Conservation (phyloP, 2,888 invertebrate species). For the Temnothorax rugatulus region DNA sequence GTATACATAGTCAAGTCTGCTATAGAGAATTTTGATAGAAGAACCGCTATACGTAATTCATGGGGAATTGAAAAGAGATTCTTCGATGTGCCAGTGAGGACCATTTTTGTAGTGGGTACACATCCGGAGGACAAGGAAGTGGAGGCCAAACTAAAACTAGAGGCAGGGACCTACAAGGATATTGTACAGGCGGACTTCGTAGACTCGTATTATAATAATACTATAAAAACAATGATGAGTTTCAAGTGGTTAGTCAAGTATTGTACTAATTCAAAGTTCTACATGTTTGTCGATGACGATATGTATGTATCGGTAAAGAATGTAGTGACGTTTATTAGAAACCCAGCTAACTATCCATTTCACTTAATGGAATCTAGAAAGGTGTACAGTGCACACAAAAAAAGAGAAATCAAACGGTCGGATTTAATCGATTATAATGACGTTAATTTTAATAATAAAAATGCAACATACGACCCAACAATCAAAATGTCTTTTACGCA, state of each 20-base stretch:
- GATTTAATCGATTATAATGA: constrained; percentile 41
- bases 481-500: not conserved
- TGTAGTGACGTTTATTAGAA: constrained; percentile 91
- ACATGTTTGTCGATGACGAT: constrained; percentile 97
- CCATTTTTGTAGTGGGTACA: constrained; percentile 92
- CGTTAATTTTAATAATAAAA: not conserved
- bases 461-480: not conserved
- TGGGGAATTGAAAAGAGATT: constrained; percentile 94
- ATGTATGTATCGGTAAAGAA: constrained; percentile 96
- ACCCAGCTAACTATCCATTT: constrained; percentile 90
- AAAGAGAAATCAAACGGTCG: constrained; percentile 76
- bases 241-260: constrained; percentile 93
- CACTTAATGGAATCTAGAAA: constrained; percentile 88
- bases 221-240: constrained; percentile 96
- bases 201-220: constrained; percentile 96
- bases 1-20: constrained; percentile 94
- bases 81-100: constrained; percentile 92
- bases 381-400: constrained; percentile 81
- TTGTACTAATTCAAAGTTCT: constrained; percentile 92
- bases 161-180: constrained; percentile 91
- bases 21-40: constrained; percentile 89
- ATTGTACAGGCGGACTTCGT: constrained; percentile 93
- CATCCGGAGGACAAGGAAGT: constrained; percentile 86
- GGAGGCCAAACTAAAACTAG: constrained; percentile 89
- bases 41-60: constrained; percentile 92